Conservation (phyloP, 1,140 invertebrate species). For the Cataglyphis hispanica region DNA sequence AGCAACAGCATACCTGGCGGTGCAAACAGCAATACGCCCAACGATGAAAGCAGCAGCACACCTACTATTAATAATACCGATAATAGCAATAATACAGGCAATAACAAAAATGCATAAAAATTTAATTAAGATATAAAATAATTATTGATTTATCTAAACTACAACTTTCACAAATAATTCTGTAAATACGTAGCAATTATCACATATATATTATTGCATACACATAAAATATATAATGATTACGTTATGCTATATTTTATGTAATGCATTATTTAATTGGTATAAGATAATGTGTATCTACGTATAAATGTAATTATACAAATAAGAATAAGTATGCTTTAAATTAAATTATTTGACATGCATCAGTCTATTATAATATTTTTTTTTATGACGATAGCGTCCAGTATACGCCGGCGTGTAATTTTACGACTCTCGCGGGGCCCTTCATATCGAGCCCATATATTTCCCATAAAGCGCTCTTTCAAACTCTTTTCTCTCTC, state of each 20-base stretch:
- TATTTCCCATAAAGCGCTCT: slow-evolving; percentile 55
- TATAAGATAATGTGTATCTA: not conserved
- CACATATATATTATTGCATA: not conserved
- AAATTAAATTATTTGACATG: no score
- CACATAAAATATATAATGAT: slow-evolving; percentile 7
- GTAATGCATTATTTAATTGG: slow-evolving; percentile 5
- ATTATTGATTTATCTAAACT: not conserved
- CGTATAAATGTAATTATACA: slow-evolving; percentile 4
- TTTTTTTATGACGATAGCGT: slow-evolving; percentile 55
- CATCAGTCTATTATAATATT: no score
- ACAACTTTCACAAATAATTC: not conserved
- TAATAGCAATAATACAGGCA: no score
- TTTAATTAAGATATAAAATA: no score
- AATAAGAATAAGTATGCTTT: not conserved
- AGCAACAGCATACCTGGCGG: not conserved
- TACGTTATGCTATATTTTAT: not conserved
- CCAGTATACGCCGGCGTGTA: slow-evolving; percentile 35
- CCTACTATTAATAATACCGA: no score
- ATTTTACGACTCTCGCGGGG: slow-evolving; percentile 69
- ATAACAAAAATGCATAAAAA: no score
- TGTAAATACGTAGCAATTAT: not conserved
- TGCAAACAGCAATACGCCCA: not conserved
- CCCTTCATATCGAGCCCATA: slow-evolving; percentile 42
- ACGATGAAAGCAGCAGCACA: not conserved
- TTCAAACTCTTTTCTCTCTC: slow-evolving; percentile 8